phyloP scores from a whole-genome alignment of 2,888 invertebrate species.

The Caradrina clavipalpis region DNA sequence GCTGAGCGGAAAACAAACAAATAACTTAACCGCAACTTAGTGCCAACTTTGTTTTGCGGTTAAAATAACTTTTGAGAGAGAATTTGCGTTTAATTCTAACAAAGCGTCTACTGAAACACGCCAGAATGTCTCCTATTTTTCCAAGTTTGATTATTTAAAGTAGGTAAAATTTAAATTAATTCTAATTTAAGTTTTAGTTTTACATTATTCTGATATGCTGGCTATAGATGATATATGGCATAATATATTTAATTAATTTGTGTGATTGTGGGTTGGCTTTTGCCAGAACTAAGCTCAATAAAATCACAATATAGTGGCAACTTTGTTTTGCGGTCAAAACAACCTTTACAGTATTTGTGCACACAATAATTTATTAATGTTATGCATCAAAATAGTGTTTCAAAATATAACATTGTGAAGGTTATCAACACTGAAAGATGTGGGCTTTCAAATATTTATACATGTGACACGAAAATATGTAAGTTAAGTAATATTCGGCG shows the following conservation, averaged over 20 bases:
- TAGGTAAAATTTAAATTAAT: no score
- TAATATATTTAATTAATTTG: no score
- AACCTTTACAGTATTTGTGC: background rate
- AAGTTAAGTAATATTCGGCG: conserved; percentile 70
- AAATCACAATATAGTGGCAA: no score
- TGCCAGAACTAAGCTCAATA: no score
- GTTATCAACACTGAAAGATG: conserved; percentile 76
- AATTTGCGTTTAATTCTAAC: conserved; percentile 5
- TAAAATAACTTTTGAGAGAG: conserved; percentile 25
- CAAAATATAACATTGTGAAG: conserved; percentile 74
- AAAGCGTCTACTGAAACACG: background rate
- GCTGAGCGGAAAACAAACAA: conserved; percentile 19
- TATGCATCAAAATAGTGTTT: conserved; percentile 70
- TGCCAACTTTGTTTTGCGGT: conserved; percentile 12
- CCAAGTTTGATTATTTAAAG: background rate
- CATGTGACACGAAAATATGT: conserved; percentile 73
- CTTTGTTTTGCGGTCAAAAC: no score
- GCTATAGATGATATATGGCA: no score
- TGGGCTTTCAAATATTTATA: conserved; percentile 79
- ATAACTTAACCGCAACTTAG: conserved; percentile 48
- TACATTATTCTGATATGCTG: no score
- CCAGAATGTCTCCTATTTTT: background rate
- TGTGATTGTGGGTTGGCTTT: no score
- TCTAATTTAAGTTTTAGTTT: no score
- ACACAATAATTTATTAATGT: conserved; percentile 56